Conservation (phyloP, 2,797 vertebrate genomes). For the Acanthurus lineatus region DNA sequence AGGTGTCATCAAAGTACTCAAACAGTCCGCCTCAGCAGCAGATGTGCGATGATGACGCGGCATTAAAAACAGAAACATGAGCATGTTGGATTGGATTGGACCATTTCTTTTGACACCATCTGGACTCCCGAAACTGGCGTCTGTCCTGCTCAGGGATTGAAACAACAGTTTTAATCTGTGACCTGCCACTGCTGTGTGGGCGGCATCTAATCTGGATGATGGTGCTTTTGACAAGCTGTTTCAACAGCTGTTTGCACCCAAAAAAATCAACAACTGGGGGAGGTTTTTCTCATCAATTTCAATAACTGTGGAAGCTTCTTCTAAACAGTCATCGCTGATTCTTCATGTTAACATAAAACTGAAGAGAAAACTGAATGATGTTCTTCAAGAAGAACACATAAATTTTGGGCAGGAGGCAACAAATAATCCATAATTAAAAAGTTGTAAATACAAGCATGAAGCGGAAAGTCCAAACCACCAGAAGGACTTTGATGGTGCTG, state of each 20-base stretch:
- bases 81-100: not conserved
- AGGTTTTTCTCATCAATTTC: too few species aligned
- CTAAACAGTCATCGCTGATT: too few species aligned
- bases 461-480: too few species aligned
- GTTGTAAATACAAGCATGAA: too few species aligned
- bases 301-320: too few species aligned
- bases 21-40: conserved; percentile 13
- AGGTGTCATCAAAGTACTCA: not conserved
- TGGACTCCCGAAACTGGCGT: conserved; percentile 36
- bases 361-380: too few species aligned
- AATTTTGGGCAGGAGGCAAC: too few species aligned
- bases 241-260: not conserved
- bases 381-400: too few species aligned
- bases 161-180: conserved; percentile 60
- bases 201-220: conserved; percentile 55
- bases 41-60: conserved; percentile 21
- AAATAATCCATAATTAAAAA: too few species aligned
- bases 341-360: too few species aligned
- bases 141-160: conserved; percentile 49
- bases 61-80: conserved; percentile 19
- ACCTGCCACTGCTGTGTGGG: conserved; percentile 27
- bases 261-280: not conserved
- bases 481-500: too few species aligned
- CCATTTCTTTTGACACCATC: conserved; percentile 57
- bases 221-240: conserved; percentile 60